Percentiles rank a stretch among this genome's conserved stretches.
These are phyloP conservation scores for Mus spicilegus DNA, from an alignment of 2,113 vertebrate species.

Conservation along the genomic window DNA sequence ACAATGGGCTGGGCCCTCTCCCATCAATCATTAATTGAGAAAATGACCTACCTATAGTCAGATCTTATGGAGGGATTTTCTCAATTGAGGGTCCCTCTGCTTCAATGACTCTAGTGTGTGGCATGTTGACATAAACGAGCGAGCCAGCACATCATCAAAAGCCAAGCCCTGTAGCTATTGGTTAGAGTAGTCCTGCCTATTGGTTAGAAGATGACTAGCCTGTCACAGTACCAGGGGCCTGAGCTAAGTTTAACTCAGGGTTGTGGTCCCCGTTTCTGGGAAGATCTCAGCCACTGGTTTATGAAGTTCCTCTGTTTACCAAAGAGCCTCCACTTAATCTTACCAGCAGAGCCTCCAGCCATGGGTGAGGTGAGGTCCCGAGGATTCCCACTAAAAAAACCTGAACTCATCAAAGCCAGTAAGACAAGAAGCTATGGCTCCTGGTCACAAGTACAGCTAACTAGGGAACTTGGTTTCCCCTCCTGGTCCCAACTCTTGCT, in stretches of 20 bases:
- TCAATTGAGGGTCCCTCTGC: not conserved
- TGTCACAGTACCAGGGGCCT: not conserved
- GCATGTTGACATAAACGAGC: not conserved
- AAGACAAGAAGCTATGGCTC: not conserved
- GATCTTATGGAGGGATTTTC: not conserved
- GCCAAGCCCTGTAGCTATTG: not conserved
- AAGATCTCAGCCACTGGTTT: not conserved
- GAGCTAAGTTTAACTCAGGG: not conserved
- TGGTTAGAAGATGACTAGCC: not conserved
- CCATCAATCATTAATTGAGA: not conserved
- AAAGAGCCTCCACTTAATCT: not conserved
- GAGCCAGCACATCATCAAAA: not conserved
- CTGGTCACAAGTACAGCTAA: not conserved
- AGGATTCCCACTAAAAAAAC: not conserved
- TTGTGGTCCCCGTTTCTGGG: not conserved
- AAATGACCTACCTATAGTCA: not conserved
- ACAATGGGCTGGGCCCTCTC: not conserved
- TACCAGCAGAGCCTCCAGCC: not conserved
- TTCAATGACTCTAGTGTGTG: not conserved
- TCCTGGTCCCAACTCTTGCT: not conserved
- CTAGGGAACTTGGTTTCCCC: not conserved
- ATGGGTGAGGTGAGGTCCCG: not conserved
- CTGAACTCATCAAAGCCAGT: not conserved
- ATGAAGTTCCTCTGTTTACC: not conserved
- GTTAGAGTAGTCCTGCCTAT: no score